Conservation (phyloP, 2,113 vertebrate genomes). For the Rattus rattus region DNA sequence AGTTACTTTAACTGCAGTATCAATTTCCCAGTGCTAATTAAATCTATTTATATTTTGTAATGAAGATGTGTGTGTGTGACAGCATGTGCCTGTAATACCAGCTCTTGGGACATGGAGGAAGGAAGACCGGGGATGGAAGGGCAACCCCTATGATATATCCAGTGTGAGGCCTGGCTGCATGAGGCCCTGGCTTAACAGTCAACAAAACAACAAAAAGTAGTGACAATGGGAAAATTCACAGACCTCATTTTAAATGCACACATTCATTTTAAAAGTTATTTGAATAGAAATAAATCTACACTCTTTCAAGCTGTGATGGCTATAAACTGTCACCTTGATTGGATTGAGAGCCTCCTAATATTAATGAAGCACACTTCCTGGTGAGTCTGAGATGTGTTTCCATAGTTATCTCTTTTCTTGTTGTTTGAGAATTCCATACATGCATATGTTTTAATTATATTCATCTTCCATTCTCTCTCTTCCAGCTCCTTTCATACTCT, state of each 20-base stretch:
- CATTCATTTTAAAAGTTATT: neutral
- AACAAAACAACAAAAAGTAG: neutral
- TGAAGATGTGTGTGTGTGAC: neutral
- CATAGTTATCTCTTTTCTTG: neutral
- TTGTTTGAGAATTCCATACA: neutral
- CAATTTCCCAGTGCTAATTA: constrained; percentile 49
- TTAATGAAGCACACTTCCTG: neutral
- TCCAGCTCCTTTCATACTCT: neutral
- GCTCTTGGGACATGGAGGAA: neutral
- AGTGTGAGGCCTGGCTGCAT: neutral
- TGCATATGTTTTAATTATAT: neutral
- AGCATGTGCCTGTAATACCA: neutral
- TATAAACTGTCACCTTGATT: neutral
- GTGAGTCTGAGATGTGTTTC: neutral
- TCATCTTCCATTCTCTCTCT: neutral
- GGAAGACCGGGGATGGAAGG: neutral
- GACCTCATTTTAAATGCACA: neutral
- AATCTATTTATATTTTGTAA: constrained; percentile 55
- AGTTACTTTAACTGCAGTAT: constrained; percentile 19
- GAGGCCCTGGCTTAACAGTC: neutral
- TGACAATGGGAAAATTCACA: constrained; percentile 20
- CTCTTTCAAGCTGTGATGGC: neutral
- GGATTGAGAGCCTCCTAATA: neutral
- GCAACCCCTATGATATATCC: neutral
- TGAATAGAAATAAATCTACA: neutral